phyloP scores from a whole-genome alignment of 2,797 vertebrate species.

The Parauchenoglanis punctatus region DNA sequence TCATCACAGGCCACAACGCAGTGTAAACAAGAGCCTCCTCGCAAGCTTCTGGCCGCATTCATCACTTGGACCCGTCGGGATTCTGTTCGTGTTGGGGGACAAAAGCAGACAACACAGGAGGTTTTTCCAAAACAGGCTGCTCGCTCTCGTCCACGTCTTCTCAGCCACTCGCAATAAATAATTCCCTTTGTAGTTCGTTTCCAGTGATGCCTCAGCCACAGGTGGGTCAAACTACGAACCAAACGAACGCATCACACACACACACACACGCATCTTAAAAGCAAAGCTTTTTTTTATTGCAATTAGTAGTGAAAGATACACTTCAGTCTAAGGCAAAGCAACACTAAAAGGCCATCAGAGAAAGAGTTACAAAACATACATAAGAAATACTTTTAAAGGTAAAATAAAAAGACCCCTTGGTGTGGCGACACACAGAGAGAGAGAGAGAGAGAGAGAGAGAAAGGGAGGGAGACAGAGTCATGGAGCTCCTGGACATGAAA shows the following conservation, averaged over 20 bases:
- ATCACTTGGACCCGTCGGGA: too few relatives aligned
- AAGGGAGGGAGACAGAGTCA: constrained; percentile 71
- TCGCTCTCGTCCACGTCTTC: background rate
- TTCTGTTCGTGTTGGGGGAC: background rate
- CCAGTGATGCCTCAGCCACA: background rate
- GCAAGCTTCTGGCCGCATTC: constrained; percentile 1
- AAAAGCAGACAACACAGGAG: background rate
- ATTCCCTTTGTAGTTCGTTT: background rate
- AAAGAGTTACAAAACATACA: constrained; percentile 71
- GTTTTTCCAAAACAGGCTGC: background rate
- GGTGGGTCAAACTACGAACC: background rate
- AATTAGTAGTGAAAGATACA: constrained; percentile 89
- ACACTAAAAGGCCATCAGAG: constrained; percentile 81
- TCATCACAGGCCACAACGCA: constrained; percentile 4
- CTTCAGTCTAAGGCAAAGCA: constrained; percentile 88
- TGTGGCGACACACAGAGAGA: constrained; percentile 77
- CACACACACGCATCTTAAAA: constrained; percentile 62
- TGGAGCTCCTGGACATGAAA: constrained; percentile 57
- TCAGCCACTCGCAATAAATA: background rate
- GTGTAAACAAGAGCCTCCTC: background rate
- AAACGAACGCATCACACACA: background rate
- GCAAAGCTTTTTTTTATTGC: constrained; percentile 88
- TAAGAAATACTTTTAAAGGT: constrained; percentile 72
- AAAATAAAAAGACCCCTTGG: constrained; percentile 71
- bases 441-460: constrained; percentile 75